Evolutionary conservation across 2,888 invertebrate species (phyloP), one percentile per base, ranked within the genome.

Genomic region (Formica aserva): DNA sequence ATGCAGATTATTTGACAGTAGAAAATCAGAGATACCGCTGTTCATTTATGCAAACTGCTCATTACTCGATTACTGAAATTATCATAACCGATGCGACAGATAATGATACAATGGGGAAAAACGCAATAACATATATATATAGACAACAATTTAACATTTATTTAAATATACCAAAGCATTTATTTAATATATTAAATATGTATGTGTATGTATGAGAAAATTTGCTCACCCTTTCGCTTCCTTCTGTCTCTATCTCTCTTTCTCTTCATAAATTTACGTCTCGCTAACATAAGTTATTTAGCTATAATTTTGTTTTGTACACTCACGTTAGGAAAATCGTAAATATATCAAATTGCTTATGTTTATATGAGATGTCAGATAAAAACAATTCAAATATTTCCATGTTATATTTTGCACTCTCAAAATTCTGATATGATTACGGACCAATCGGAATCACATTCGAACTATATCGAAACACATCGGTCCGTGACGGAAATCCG

Each of bases 1-100:
- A 22, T 32, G 29, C 41, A 69, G 69, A 57, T 69, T 22, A 57
- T 6, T 18, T 8, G 60, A 69, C 8, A 32, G 22, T 22, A 78
- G 71, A 71, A 60, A 78, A 78, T 78, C 78, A 71, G 71, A 57
- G 69, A 60, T 77, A 66, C 77, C 78, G 38, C 45, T 78, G 71
- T 60, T 78, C 57, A 78, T 78, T 78, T 78, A 78, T 78, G 78
- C 78, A 78, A 78, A 78, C 71, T 57, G 71, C 78, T 78, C 71
- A 60, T 69, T 78, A 78, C 22, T 78, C 71, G 78, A 78, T 78
- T 78, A 78, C 57, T 5, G 29, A 78, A 69, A 78, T 78, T 78
- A 78, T 78, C 45, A 45, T 71, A 78, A 41, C 32, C 78, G 71
- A 71, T 71, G 45, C 78, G 29, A 78, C 32, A 57, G 29, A 71